These are phyloP conservation scores for Nerophis ophidion DNA, from an alignment of 2,113 vertebrate species.

Conservation along the genomic window DNA sequence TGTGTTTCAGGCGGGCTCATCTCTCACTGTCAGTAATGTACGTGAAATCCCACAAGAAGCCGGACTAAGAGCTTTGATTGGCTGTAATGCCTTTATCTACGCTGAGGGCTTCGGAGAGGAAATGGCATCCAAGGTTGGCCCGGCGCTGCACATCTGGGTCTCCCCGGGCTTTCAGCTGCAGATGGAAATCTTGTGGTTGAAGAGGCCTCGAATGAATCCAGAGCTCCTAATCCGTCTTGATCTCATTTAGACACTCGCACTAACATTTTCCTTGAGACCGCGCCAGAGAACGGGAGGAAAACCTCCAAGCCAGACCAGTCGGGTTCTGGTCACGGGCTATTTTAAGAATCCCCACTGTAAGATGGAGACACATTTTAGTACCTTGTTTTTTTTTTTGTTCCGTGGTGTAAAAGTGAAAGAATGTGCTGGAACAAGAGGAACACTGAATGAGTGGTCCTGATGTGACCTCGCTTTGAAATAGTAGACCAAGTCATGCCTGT, in stretches of 20 bases:
- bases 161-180: conserved; percentile 44
- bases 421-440: conserved; percentile 49
- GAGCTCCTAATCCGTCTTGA: conserved; percentile 68
- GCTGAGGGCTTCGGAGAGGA: conserved; percentile 60
- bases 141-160: conserved; percentile 51
- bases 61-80: conserved; percentile 68
- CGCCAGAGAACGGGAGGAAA: conserved; percentile 44
- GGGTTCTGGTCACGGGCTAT: conserved; percentile 43
- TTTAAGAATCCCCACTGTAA: conserved; percentile 39
- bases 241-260: conserved; percentile 71
- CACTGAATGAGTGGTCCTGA: conserved; percentile 54
- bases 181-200: conserved; percentile 56
- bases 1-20: conserved; percentile 70
- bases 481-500: not conserved
- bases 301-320: conserved; percentile 31
- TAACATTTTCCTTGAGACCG: conserved; percentile 70
- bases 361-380: conserved; percentile 42
- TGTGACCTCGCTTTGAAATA: conserved; percentile 49
- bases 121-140: conserved; percentile 67
- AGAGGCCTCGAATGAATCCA: conserved; percentile 58
- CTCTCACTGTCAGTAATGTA: conserved; percentile 76
- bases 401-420: conserved; percentile 47
- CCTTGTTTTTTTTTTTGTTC: conserved; percentile 53
- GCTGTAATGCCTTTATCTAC: conserved; percentile 68
- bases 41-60: conserved; percentile 67